Base-by-base conservation (phyloP, 2,113 vertebrate species). In the Condylura cristata region DNA sequence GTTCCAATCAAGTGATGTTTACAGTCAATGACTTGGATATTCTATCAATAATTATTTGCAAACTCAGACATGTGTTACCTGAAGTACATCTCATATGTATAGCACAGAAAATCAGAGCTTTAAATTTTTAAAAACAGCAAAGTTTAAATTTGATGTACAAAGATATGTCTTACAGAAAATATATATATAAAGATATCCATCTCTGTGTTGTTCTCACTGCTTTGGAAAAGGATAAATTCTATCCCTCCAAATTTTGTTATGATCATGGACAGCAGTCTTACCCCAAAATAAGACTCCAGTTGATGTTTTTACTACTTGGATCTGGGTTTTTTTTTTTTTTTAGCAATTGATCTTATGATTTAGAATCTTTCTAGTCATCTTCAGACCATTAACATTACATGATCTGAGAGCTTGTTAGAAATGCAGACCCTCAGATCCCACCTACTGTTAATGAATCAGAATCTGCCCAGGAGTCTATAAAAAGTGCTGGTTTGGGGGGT, bases 11-110 rank as follows among this genome's bases (percentile, higher is more conserved):
- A 44, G 17, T 41, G 65, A 75, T 81, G 6, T 61, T 53, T 10
- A 48, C n/a, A 75, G 58, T 9, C 46, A 93, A 66, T 17, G 56
- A 32, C 26, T 61, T 28, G 16, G 46, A 51, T 82, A 72, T 39
- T 86, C 60, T 66, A 48, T 39, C 46, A 81, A 30, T 61, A 66
- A 68, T 91, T 82, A 82, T 95, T 93, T 91, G 63, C 84, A 85
- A 90, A 72, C 39, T 84, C 61, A 74, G 66, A 56, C 61, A 58
- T n/a, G n/a, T 93, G 58, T 72, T 63, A 82, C 14, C 26, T 26
- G 39, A 81, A 91, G 26, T 56, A 82, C 32, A 9, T 48, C 66
- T 32, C 53, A 20, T 24, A 17, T 22, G n/a, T 11, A 65, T 6
- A 34, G 9, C 39, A 76, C 34, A 58, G 30, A 39, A 89, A 63